phyloP scores from a whole-genome alignment of 2,888 invertebrate genomes.

The Morpho deidamia region DNA sequence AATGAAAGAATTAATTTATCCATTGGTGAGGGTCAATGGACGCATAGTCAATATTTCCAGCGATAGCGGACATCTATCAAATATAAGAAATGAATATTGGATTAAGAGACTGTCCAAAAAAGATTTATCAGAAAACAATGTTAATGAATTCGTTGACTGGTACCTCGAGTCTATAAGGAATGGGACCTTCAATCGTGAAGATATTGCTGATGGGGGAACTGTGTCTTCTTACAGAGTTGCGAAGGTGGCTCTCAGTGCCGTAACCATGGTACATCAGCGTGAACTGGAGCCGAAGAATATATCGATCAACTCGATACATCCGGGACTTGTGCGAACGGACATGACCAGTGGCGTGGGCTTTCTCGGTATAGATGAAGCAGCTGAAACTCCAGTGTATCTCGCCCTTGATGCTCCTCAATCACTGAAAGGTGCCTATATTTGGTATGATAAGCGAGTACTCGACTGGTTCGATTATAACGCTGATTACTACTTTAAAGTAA shows the following conservation, averaged over 20 bases:
- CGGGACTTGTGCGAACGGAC: constrained; percentile 87
- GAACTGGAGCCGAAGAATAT: constrained; percentile 78
- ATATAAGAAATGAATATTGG: constrained; percentile 70
- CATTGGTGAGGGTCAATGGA: constrained; percentile 81
- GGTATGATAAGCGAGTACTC: constrained; percentile 73
- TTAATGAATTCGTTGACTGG: constrained; percentile 78
- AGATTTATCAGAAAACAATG: constrained; percentile 40
- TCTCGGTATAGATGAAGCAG: constrained; percentile 73
- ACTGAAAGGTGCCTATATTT: constrained; percentile 80
- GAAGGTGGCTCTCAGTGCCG: constrained; percentile 84
- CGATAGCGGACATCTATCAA: constrained; percentile 79
- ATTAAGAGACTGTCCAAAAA: constrained; percentile 43
- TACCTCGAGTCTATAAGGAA: constrained; percentile 72
- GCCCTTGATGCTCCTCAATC: constrained; percentile 68
- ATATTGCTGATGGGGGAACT: constrained; percentile 33
- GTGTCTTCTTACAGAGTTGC: constrained; percentile 81
- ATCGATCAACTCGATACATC: constrained; percentile 80
- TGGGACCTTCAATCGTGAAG: constrained; percentile 39
- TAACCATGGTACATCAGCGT: constrained; percentile 82
- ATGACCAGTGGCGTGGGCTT: constrained; percentile 82
- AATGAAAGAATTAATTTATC: constrained; percentile 82
- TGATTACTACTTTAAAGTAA: constrained; percentile 2
- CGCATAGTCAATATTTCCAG: constrained; percentile 87
- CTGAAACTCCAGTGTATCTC: constrained; percentile 72
- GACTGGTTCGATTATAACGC: constrained; percentile 67